Evolutionary conservation across 2,888 invertebrate species (phyloP), one percentile per base, ranked within the genome.

Genomic region (Periphyllus acericola): DNA sequence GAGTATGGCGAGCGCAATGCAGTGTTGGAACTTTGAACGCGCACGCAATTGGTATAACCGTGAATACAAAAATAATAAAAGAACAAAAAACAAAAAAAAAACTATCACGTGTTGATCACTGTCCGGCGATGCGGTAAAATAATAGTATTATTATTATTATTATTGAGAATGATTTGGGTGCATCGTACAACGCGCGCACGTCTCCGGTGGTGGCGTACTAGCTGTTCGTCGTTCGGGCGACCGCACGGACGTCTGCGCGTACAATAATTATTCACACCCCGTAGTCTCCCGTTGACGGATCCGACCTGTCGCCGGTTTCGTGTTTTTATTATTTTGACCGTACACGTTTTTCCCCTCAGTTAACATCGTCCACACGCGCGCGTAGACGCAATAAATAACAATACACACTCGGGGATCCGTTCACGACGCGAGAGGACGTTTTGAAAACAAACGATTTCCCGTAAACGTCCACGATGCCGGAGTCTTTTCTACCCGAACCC

Each of bases 231-330:
- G 29, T n/a, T 36, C 68, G 29, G 40, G 21, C 29, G 4, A n/a
- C n/a, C 3, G n/a, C n/a, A n/a, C 66, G 40, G 40, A 40, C 8
- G 40, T 46, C 11, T 46, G 32, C 55, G 14, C n/a, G 3, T 29
- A 17, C 19, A 34, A n/a, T 34, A n/a, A 32, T 4, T 34, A 9
- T 55, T 19, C 14, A 14, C 5, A 1, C 46, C 25, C 5, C 1
- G n/a, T n/a, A n/a, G n/a, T 4, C n/a, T 3, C 40, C 3, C 9
- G 82, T 21, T 82, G 82, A 82, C 52, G 71, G 71, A 82, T 82
- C 14, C 29, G 32, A 82, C 46, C 32, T 52, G 82, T 82, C 82
- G 32, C 17, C 25, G 25, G 40, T 68, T 68, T 66, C 46, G 40
- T 66, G 36, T 82, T 71, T 82, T 71, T 82, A 82, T 71, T 71